Base-by-base conservation (phyloP, 2,113 vertebrate genomes). In the Euleptes europaea region DNA sequence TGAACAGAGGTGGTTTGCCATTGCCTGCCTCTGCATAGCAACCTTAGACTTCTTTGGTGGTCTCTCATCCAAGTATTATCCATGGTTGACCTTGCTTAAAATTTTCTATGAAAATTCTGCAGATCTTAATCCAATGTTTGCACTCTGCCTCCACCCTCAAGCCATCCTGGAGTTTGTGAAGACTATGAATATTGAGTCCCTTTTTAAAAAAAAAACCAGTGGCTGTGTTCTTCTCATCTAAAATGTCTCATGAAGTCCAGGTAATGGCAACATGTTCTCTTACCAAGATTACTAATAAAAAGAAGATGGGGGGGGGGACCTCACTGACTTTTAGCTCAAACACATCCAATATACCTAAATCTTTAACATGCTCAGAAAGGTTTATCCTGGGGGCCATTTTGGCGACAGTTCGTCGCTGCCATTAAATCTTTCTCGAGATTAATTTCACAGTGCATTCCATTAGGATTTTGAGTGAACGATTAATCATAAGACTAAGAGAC, bases 391-490 rank as follows among this genome's bases (percentile, higher is more conserved):
- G 85, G 31, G 74, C 85, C 85, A 80, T 90, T 94, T 89, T 73
- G 86, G 77, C 83, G 76, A 77, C n/a, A 84, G 86, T 57, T 88
- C 86, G 90, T 82, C 69, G 60, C 42, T 42, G 84, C 70, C 67
- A 84, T 88, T 92, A 86, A 93, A 91, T 92, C 85, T 89, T 83
- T 71, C 44, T 89, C 84, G 92, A 70, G 88, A 92, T 88, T 88
- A 94, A 88, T 92, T 91, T 91, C 77, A 26, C 85, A 75, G 54
- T 78, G 69, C 31, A 92, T 92, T 51, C 80, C 4, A 42, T 91
- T 95, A 94, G 92, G 80, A 91, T 91, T 92, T 87, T 90, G 86
- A 95, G 54, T 66, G 77, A 95, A 87, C 47, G 92, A 93, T 94
- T 94, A 92, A 92, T 93, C 91, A 82, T 67, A 93, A 88, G 66